These are phyloP conservation scores for Nomada ruficornis DNA, from an alignment of 2,888 invertebrate species.

Conservation along the genomic window DNA sequence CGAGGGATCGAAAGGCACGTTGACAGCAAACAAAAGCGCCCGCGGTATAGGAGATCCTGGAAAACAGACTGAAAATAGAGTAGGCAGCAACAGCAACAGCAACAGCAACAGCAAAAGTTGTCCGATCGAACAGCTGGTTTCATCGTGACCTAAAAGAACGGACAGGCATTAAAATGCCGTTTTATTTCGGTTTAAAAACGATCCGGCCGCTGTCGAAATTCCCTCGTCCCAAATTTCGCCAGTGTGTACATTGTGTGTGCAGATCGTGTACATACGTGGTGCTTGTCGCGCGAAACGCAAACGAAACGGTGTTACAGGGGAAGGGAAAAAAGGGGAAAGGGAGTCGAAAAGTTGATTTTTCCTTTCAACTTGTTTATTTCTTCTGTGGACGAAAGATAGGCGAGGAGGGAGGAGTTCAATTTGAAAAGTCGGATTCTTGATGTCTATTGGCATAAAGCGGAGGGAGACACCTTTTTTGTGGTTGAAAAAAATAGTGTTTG, in stretches of 20 bases:
- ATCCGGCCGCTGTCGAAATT: conserved; percentile 29
- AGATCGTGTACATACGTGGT: conserved; percentile 25
- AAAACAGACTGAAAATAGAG: conserved; percentile 19
- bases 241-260: conserved; percentile 15
- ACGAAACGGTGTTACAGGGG: conserved; percentile 23
- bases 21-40: conserved; percentile 33
- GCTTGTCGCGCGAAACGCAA: conserved; percentile 30
- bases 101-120: conserved; percentile 3
- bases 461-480: neutral
- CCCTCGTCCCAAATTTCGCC: conserved; percentile 39
- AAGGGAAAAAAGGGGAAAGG: neutral
- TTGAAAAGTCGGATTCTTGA: neutral
- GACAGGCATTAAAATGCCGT: conserved; percentile 26
- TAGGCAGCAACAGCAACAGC: neutral
- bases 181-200: conserved; percentile 47
- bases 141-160: conserved; percentile 44
- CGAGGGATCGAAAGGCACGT: conserved; percentile 35
- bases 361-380: neutral
- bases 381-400: neutral
- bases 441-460: neutral
- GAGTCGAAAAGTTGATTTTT: neutral
- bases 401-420: neutral
- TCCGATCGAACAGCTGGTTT: conserved; percentile 42
- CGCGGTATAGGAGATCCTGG: conserved; percentile 12
- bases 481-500: too few relatives aligned